phyloP scores from a whole-genome alignment of 2,797 vertebrate species.

The Loris lydekkerianus region DNA sequence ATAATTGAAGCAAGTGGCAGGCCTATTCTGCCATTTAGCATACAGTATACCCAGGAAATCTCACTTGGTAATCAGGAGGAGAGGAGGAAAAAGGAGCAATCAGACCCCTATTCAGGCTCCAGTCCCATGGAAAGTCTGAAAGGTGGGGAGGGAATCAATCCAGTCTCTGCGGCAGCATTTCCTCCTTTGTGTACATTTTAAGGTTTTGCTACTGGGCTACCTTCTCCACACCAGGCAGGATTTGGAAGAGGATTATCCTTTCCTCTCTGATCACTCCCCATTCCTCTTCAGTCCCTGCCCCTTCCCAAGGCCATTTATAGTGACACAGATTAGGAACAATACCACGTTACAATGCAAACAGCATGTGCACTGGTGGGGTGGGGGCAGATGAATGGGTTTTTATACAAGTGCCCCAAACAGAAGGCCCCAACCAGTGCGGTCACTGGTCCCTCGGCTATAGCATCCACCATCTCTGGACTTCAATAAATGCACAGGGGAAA shows the following conservation, averaged over 20 bases:
- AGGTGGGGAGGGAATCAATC: conserved; percentile 77
- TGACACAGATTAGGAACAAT: conserved; percentile 45
- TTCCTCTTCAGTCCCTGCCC: background rate
- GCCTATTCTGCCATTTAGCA: conserved; percentile 88
- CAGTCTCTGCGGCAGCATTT: background rate
- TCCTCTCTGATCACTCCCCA: conserved; percentile 20
- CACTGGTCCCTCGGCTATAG: background rate
- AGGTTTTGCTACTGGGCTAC: background rate
- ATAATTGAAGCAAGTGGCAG: conserved; percentile 89
- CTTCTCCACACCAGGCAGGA: background rate
- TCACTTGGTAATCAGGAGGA: conserved; percentile 89
- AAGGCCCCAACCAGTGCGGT: background rate
- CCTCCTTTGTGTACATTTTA: conserved; percentile 58
- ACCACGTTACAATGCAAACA: background rate
- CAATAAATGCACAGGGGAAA: background rate
- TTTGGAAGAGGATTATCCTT: background rate
- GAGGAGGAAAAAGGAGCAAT: conserved; percentile 89
- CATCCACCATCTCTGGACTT: background rate
- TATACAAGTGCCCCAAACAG: background rate
- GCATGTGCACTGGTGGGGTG: background rate
- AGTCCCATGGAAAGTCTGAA: conserved; percentile 83
- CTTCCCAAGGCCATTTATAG: background rate
- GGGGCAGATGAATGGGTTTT: background rate
- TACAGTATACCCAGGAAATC: conserved; percentile 90
- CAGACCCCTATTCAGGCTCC: conserved; percentile 90